Conservation (phyloP, 1,140 invertebrate genomes). For the Cydia pomonella region DNA sequence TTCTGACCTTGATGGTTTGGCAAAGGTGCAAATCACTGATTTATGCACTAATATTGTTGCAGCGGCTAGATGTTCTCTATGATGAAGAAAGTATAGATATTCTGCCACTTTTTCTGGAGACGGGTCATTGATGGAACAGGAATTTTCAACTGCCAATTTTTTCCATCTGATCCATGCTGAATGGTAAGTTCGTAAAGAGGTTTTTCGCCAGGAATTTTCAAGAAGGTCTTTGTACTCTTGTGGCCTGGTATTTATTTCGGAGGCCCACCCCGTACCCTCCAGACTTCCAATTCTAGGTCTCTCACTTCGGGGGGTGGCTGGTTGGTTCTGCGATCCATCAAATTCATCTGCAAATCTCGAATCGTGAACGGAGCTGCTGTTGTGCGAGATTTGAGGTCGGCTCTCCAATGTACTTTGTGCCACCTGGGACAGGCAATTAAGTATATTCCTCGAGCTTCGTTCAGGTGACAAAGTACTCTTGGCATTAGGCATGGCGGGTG, state of each 20-base stretch:
- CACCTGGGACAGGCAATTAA: conserved; percentile 20
- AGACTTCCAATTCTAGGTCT: conserved; percentile 20
- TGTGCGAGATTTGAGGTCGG: conserved; percentile 28
- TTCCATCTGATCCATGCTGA: conserved; percentile 24
- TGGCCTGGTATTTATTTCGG: neutral
- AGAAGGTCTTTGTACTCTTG: conserved; percentile 1
- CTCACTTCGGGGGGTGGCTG: neutral
- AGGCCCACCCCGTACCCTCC: conserved; percentile 13
- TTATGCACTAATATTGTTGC: conserved; percentile 26
- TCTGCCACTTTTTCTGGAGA: neutral
- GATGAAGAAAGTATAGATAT: neutral
- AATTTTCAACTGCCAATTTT: neutral
- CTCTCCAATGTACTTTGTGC: conserved; percentile 32
- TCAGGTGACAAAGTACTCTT: conserved; percentile 44
- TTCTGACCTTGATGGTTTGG: neutral
- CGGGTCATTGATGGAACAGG: neutral
- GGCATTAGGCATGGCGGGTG: conserved; percentile 37
- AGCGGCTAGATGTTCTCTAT: neutral
- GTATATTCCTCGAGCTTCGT: conserved; percentile 39
- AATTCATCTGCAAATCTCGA: neutral
- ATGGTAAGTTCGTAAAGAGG: conserved; percentile 2
- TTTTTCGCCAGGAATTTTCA: neutral
- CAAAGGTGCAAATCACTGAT: conserved; percentile 20
- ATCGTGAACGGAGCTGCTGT: conserved; percentile 11
- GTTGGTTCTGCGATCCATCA: neutral